Evolutionary conservation across 2,113 vertebrate species (phyloP).

Genomic region (Suncus etruscus): DNA sequence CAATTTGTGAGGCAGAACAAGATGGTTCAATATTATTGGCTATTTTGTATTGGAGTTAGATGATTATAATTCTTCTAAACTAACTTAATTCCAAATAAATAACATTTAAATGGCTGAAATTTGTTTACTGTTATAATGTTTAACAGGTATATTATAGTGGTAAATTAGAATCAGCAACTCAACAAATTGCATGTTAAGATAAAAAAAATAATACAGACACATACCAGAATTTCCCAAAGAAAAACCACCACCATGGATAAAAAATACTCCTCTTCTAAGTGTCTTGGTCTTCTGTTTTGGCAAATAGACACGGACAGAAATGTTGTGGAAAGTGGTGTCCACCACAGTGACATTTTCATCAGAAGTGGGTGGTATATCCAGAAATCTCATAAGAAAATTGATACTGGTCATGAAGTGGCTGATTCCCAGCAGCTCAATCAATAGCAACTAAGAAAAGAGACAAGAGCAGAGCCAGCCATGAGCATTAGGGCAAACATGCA

Average conservation of each 20-base stretch:
- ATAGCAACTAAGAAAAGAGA: background rate
- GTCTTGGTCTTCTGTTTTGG: conserved; percentile 76
- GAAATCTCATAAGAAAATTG: conserved; percentile 51
- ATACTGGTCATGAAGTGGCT: conserved; percentile 87
- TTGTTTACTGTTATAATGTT: background rate
- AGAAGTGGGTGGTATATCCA: conserved; percentile 80
- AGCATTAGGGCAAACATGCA: no score
- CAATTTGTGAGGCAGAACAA: no score
- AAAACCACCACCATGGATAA: conserved; percentile 94
- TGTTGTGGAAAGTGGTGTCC: conserved; percentile 84
- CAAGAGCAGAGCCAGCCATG: no score
- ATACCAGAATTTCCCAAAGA: conserved; percentile 90
- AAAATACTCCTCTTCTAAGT: conserved; percentile 90
- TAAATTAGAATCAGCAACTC: background rate
- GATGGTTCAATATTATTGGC: background rate
- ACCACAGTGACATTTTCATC: conserved; percentile 90
- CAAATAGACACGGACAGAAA: conserved; percentile 90
- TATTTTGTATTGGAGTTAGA: background rate
- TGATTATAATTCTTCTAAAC: background rate
- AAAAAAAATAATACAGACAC: conserved; percentile 47
- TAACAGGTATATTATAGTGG: background rate
- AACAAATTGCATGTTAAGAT: background rate
- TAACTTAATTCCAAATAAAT: background rate
- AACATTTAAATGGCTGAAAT: background rate
- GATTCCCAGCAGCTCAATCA: conserved; percentile 87